Conservation (phyloP, 2,888 invertebrate genomes). For the Caenorhabditis drosophilae region DNA sequence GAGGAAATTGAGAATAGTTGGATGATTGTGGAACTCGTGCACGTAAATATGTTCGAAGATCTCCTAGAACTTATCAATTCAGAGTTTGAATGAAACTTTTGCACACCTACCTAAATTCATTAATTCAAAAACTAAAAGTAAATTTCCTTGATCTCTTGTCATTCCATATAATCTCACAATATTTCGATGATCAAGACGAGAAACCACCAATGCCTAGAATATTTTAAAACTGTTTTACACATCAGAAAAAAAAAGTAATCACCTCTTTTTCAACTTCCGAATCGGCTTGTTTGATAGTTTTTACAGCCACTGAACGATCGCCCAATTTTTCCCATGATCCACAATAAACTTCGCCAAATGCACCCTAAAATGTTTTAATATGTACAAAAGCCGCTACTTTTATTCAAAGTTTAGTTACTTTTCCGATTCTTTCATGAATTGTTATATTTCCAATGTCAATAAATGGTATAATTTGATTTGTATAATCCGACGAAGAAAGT, state of each 20-base stretch:
- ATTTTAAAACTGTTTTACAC: too few species aligned
- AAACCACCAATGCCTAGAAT: background rate
- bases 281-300: slow-evolving; percentile 34
- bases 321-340: slow-evolving; percentile 55
- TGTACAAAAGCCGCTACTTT: too few species aligned
- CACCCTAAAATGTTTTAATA: too few species aligned
- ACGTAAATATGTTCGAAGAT: slow-evolving; percentile 58
- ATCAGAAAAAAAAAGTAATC: too few species aligned
- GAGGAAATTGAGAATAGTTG: slow-evolving; percentile 73
- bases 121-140: slow-evolving; percentile 91
- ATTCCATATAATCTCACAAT: slow-evolving; percentile 76
- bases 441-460: slow-evolving; percentile 55
- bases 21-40: slow-evolving; percentile 44
- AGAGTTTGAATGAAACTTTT: background rate
- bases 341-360: slow-evolving; percentile 63
- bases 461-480: slow-evolving; percentile 40
- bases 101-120: slow-evolving; percentile 83
- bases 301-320: slow-evolving; percentile 41
- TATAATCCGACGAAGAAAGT: slow-evolving; percentile 42
- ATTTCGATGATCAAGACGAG: slow-evolving; percentile 88
- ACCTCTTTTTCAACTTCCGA: slow-evolving; percentile 40
- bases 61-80: slow-evolving; percentile 33
- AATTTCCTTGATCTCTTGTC: slow-evolving; percentile 73
- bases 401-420: too few species aligned
- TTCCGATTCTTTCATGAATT: slow-evolving; percentile 62